Conservation (phyloP, 2,113 vertebrate species). For the Nibea albiflora region DNA sequence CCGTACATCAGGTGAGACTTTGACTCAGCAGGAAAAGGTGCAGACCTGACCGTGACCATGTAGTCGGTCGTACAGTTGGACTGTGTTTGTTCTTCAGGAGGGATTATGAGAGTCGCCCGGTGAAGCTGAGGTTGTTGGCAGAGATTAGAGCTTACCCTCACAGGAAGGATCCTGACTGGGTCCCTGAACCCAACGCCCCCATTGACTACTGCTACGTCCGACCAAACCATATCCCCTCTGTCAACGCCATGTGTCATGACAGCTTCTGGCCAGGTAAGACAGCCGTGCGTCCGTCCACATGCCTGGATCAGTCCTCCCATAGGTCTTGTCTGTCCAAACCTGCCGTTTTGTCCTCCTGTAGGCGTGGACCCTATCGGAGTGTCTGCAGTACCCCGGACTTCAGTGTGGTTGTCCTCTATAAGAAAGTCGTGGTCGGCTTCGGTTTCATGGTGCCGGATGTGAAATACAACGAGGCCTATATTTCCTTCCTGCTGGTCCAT, state of each 20-base stretch:
- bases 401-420: conserved; percentile 97
- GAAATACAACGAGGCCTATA: conserved; percentile 98
- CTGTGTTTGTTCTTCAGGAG: conserved; percentile 81
- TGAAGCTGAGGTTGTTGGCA: conserved; percentile 90
- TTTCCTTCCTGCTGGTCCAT: conserved; percentile 97
- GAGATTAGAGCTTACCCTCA: conserved; percentile 89
- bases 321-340: background rate
- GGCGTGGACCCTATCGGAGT: conserved; percentile 97
- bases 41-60: no score
- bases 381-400: conserved; percentile 99
- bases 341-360: conserved; percentile 48
- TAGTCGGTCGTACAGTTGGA: background rate
- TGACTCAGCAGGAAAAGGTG: no score
- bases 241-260: conserved; percentile 97
- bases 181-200: conserved; percentile 87
- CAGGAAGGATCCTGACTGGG: conserved; percentile 86
- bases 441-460: conserved; percentile 99
- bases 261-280: conserved; percentile 96
- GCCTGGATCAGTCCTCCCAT: accelerated
- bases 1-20: conserved; percentile 92
- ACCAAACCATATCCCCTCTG: conserved; percentile 95
- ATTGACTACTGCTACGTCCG: conserved; percentile 98
- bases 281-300: accelerated
- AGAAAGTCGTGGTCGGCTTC: conserved; percentile 95
- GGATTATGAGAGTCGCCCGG: conserved; percentile 93